Base-by-base conservation (phyloP, 2,888 invertebrate species). In the Pelosia muscerda region DNA sequence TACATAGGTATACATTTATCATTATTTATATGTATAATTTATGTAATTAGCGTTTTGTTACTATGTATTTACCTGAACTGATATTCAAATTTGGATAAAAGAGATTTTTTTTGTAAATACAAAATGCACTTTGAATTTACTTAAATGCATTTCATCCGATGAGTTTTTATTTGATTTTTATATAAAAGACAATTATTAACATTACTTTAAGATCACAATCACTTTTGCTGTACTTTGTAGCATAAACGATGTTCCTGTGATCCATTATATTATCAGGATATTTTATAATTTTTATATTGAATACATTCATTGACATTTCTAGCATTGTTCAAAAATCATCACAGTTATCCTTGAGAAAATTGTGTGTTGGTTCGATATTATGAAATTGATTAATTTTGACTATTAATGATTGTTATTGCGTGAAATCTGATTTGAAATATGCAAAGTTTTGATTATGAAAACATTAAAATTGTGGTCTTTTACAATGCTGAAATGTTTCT, bases 101-200 rank as follows among this genome's bases (percentile, higher is more conserved):
- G 69, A n/a, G n/a, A 72, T 73, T 75, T 25, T 71, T 75, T 77
- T 82, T 88, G 86, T 89, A 85, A 88, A 89, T 90, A 88, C 81
- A 73, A 74, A 74, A 78, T 79, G 76, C 71, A 77, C 74, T 77
- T 81, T 84, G 83, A 61, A 74, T 60, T 72, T 73, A 67, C 31
- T 76, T 70, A 75, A 76, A 73, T 81, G 86, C 84, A 83, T 88
- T 82, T 83, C 66, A 81, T 72, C 87, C 84, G 85, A 87, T 87
- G 80, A 66, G 82, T 85, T 86, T 74, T 61, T 70, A 74, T 73
- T 65, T 63, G 55, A 69, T 69, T 74, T 80, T 85, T 88, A 82
- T 85, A 79, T 84, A 88, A 91, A 92, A 92, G 90, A 92, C 90
- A 89, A 81, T 86, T 84, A 68, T 65, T 31, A 57, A 69, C 75